Evolutionary conservation across 2,888 invertebrate genomes (phyloP), one percentile per base, ranked within the genome.

Genomic region (Volucella bombylans): DNA sequence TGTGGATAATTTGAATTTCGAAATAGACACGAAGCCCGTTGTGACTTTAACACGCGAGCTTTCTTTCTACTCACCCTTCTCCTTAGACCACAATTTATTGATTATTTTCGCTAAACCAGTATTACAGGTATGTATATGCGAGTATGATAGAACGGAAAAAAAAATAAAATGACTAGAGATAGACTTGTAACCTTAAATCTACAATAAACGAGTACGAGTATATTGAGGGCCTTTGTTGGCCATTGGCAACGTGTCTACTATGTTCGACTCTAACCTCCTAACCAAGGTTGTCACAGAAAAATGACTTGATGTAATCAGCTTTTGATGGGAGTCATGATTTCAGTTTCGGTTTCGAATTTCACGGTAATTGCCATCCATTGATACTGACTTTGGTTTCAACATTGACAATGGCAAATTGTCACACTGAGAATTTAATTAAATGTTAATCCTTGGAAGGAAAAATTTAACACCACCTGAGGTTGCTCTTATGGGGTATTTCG

Each of bases 1-100:
- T 55, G 72, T 39, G 67, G 57, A 73, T 78, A 78, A 73, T 82
- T 82, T 73, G 73, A 68, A 78, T 78, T 82, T 78, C 64, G 64
- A 69, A 77, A 82, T 59, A 78, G 78, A 77, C 78, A 82, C 78
- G 68, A 68, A 64, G 39, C 57, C 59, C 69, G n/a, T 62, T 55
- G 54, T 61, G 72, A 62, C 41, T 64, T 73, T 12, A 55, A 62
- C 82, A 82, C 82, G 82, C 78, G 52, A 82, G 47, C 71, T 38
- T 23, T 41, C n/a, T 47, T 10, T 49, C 45, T 59, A 10, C 39
- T 14, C n/a, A 41, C 49, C 59, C 38, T 12, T 8, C 8, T 18
- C 1, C 9, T n/a, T 8, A 8, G 1, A 12, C 2, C 52, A n/a
- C 43, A 77, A 57, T 41, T 15, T 78, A 82, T 82, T 68, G 82